Base-by-base conservation (phyloP, 2,888 invertebrate genomes). In the Malthinus seriepunctatus region DNA sequence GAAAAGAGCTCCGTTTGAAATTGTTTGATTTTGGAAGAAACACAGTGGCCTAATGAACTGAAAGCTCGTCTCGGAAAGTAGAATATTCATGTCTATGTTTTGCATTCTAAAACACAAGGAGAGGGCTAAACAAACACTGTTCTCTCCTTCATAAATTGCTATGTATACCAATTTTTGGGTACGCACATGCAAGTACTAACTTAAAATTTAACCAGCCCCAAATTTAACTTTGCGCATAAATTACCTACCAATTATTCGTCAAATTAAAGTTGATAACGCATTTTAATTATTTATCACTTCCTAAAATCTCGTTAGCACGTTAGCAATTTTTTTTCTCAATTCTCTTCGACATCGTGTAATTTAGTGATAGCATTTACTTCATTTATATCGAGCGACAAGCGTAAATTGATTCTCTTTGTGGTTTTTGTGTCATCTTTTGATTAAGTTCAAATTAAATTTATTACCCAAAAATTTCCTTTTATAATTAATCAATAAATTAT, bases 1-100 rank as follows among this genome's bases (percentile, higher is more conserved):
- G 5, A 23, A 23, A 23, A 23, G 23, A 23, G 23, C 23, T 5
- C 23, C 5, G 5, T 23, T 5, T 2, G 23, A 2, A 5, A 53
- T 53, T 47, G 54, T 47, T 54, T 37, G 54, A 46, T 37, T 46
- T 54, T 35, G 46, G 37, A 44, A 46, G 52, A 52, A 45, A 45
- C 52, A 47, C 47, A 47, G 46, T 47, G 33, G 47, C 48, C 54
- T 47, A 54, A 54, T 54, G 54, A 54, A 54, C 47, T 39, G 47
- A 48, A 47, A 33, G 45, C n/a, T 33, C 38, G 32, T 42, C 33
- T 54, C 47, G 32, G n/a, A 47, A 47, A 47, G 39, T 54, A 48
- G 54, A 54, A 54, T 54, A 54, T 54, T 54, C 39, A 47, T 54
- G 45, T 37, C 38, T 35, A 38, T 32, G 32, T 50, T 23, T 50